Percentiles rank a stretch among this genome's conserved stretches.
Conservation (phyloP, 2,113 vertebrate genomes). For the Colius striatus region DNA sequence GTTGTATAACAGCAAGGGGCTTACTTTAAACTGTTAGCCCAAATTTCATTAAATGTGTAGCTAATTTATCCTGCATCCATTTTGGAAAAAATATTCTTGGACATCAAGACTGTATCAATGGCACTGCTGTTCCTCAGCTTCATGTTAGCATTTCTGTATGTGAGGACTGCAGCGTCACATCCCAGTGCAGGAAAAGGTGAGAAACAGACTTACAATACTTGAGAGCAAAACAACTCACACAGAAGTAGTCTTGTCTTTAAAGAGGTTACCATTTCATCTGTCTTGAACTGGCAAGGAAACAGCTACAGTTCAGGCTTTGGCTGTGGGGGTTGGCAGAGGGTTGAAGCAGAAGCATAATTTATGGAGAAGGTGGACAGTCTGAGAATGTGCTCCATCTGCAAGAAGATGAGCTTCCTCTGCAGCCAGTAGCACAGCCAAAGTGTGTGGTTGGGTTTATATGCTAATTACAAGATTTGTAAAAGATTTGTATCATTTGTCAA, state of each 20-base stretch:
- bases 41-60: neutral
- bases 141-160: neutral
- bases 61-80: neutral
- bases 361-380: neutral
- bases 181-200: accelerated
- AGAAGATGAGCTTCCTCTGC: neutral
- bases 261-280: neutral
- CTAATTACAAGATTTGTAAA: neutral
- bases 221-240: neutral
- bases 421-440: neutral
- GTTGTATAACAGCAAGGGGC: neutral
- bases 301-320: neutral
- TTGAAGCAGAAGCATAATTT: neutral
- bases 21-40: neutral
- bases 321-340: neutral
- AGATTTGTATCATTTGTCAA: neutral
- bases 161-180: accelerated
- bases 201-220: accelerated
- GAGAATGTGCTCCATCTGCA: neutral
- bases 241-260: neutral
- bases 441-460: neutral
- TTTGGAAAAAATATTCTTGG: neutral
- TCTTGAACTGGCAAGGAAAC: neutral
- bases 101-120: neutral
- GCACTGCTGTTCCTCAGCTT: neutral